Evolutionary conservation across 2,797 vertebrate species (phyloP), one percentile per base, ranked within the genome.

Genomic region (Atherinosoma microstoma): DNA sequence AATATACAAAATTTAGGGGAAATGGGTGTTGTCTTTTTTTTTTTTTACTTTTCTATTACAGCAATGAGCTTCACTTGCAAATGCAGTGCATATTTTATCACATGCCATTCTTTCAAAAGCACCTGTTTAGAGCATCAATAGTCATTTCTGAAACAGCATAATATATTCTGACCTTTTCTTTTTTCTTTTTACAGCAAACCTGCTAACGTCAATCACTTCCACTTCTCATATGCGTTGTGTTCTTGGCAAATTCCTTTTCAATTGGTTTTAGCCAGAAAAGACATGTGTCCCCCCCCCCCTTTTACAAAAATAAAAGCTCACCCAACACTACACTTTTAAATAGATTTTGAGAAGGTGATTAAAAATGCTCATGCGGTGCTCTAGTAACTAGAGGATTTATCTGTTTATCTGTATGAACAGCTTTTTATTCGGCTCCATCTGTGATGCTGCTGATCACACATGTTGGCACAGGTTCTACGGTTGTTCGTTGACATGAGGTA

Each of bases 131-230:
- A 51, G 4, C 22, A 22, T 2, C 22, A 53, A 53, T 27, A 53
- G 22, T 4, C 12, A 12, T 53, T 53, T 53, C 51, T 27, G 51
- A 27, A 27, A 27, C 1, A 6, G 16, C 5, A 42, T 16, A 18
- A 12, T 40, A 18, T 42, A 15, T 42, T 16, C 40, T 42, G 16
- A 16, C 40, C 40, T 7, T 20, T 4, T 20, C 1, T 45, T 45
- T 8, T 20, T n/a, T 47, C 15, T 6, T 47, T 58, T 79, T 73
- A 64, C 45, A 27, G 27, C 53, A 79, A 87, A 86, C 75, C 84
- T 83, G 90, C 49, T 51, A 10, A 22, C 24, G 49, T 94, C 90
- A 90, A 71, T 91, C 86, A 82, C 79, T 58, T 76, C 80, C 62
- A 63, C 59, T 61, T 81, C 65, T 82, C 77, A 47, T 8, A 20